These are phyloP conservation scores for Chionomys nivalis DNA, from an alignment of 2,113 vertebrate species.

Conservation along the genomic window DNA sequence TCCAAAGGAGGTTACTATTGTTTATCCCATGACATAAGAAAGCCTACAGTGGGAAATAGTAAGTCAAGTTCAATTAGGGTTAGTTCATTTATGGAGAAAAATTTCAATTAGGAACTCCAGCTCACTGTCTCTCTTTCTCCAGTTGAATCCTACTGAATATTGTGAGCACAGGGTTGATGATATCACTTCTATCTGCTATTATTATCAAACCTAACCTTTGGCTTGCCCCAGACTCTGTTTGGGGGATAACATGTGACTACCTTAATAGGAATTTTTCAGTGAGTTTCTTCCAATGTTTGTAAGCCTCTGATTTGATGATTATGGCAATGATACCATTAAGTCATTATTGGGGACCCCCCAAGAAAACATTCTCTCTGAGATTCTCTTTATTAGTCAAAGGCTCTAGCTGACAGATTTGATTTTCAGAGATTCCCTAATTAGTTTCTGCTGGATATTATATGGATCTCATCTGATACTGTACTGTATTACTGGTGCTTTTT, in stretches of 20 bases:
- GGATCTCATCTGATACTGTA: not conserved
- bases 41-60: not conserved
- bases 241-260: no score
- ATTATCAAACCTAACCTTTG: no score
- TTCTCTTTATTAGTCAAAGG: not conserved
- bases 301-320: not conserved
- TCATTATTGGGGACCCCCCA: not conserved
- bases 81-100: not conserved
- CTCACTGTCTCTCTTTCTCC: not conserved
- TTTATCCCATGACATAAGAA: not conserved
- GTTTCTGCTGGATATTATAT: not conserved
- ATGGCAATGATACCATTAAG: not conserved
- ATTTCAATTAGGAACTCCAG: not conserved
- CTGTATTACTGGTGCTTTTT: not conserved
- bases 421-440: not conserved
- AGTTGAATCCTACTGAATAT: not conserved
- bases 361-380: not conserved
- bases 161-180: not conserved
- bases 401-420: not conserved
- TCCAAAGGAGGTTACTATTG: not conserved
- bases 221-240: not conserved
- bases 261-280: not conserved
- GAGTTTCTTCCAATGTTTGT: not conserved
- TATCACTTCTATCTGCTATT: not conserved
- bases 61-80: not conserved